These are phyloP conservation scores for Cherax destructor DNA, from an alignment of 1,140 invertebrate genomes.

Conservation along the genomic window DNA sequence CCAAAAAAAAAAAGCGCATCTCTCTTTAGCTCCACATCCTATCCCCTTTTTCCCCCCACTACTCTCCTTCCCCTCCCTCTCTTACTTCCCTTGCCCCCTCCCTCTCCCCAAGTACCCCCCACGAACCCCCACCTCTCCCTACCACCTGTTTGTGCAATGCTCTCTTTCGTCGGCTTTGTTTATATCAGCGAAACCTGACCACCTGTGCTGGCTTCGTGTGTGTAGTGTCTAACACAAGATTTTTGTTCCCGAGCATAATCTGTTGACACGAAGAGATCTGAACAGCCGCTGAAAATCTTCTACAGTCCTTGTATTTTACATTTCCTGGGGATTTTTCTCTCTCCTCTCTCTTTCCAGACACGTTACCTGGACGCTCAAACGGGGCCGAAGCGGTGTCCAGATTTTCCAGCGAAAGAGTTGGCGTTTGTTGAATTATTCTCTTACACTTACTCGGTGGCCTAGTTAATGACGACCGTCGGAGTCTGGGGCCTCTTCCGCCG, in stretches of 20 bases:
- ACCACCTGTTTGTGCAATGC: slow-evolving; percentile 20
- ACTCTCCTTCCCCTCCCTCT: slow-evolving; percentile 8
- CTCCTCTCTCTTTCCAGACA: background rate
- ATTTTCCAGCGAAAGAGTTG: slow-evolving; percentile 42
- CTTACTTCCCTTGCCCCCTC: background rate
- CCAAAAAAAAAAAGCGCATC: background rate
- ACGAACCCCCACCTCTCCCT: background rate
- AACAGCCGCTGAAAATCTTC: background rate
- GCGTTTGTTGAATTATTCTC: slow-evolving; percentile 39
- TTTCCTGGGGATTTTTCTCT: background rate
- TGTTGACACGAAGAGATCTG: background rate
- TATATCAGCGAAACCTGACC: slow-evolving; percentile 24
- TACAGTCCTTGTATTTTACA: background rate
- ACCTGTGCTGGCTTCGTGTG: slow-evolving; percentile 29
- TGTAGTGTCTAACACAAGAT: slow-evolving; percentile 11
- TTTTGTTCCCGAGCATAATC: slow-evolving; percentile 20
- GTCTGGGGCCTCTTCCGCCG: background rate
- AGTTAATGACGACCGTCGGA: slow-evolving; percentile 10
- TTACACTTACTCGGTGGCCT: slow-evolving; percentile 29
- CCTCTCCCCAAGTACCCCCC: background rate
- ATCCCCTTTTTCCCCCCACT: slow-evolving; percentile 6
- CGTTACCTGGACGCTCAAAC: slow-evolving; percentile 1
- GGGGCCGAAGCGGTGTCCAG: slow-evolving; percentile 23
- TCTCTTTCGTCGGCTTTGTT: slow-evolving; percentile 37
- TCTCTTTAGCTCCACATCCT: background rate